Conservation (phyloP, 2,113 vertebrate species). For the Copsychus sechellarum region DNA sequence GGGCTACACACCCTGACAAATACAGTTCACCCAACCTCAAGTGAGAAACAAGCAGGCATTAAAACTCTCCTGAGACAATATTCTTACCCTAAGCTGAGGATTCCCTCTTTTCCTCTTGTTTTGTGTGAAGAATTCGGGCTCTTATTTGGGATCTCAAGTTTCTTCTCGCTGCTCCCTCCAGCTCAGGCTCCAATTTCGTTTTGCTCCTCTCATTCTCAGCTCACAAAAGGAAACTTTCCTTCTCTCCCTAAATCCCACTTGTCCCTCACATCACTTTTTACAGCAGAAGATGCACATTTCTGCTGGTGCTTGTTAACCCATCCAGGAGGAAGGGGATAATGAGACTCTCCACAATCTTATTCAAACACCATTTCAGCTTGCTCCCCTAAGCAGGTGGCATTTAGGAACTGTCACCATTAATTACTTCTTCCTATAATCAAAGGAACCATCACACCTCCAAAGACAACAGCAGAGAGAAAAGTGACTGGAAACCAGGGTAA, state of each 20-base stretch:
- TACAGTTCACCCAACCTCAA: neutral
- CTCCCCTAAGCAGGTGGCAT: neutral
- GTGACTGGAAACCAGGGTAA: neutral
- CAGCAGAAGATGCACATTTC: neutral
- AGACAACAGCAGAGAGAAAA: neutral
- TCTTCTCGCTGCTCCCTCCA: neutral
- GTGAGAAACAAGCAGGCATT: neutral
- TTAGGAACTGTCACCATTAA: neutral
- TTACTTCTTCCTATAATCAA: neutral
- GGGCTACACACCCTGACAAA: neutral
- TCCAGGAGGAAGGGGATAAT: neutral
- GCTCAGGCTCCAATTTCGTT: neutral
- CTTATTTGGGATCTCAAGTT: neutral
- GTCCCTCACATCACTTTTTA: neutral
- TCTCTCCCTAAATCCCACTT: neutral
- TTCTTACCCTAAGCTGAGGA: neutral
- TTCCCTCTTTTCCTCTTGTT: neutral
- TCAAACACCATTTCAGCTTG: neutral
- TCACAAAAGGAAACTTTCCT: neutral
- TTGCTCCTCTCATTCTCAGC: neutral
- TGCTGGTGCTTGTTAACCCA: neutral
- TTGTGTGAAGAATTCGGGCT: accelerated
- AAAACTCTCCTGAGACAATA: neutral
- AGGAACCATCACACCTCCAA: neutral
- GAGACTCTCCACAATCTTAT: neutral